These are phyloP conservation scores for Lasioglossum figueresi DNA, from an alignment of 2,888 invertebrate species.

Conservation along the genomic window DNA sequence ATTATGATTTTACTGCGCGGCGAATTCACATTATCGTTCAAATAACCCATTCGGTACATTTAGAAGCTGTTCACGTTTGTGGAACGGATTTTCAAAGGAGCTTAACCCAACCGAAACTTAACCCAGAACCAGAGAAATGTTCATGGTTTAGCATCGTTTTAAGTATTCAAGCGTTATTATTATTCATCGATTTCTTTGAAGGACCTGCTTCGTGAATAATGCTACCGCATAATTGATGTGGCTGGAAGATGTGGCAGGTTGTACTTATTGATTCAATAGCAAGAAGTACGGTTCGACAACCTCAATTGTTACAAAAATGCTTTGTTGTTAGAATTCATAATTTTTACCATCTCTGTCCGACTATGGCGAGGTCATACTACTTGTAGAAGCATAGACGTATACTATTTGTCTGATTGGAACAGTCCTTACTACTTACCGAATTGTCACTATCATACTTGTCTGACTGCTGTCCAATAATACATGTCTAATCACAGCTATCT, in stretches of 20 bases:
- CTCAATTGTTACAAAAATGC: background rate
- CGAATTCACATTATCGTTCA: constrained; percentile 35
- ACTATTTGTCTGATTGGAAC: background rate
- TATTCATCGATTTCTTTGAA: background rate
- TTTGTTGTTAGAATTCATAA: background rate
- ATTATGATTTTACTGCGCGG: constrained; percentile 21
- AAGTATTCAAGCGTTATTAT: background rate
- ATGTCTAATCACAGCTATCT: background rate
- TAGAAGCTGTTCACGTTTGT: constrained; percentile 4
- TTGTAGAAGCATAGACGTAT: background rate
- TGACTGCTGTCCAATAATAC: background rate
- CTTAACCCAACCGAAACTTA: background rate
- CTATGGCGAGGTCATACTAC: background rate
- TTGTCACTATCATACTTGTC: background rate
- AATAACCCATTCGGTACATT: constrained; percentile 24
- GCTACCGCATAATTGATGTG: background rate
- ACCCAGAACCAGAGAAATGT: background rate
- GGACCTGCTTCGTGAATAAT: background rate
- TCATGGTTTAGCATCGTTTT: background rate
- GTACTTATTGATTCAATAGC: background rate
- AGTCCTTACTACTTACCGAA: background rate
- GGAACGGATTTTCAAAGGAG: background rate
- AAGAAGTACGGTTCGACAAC: background rate
- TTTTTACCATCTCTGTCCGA: background rate
- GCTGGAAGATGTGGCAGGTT: background rate